Evolutionary conservation across 2,797 vertebrate genomes (phyloP), one percentile per base, ranked within the genome.

Genomic region (Vultur gryphus): DNA sequence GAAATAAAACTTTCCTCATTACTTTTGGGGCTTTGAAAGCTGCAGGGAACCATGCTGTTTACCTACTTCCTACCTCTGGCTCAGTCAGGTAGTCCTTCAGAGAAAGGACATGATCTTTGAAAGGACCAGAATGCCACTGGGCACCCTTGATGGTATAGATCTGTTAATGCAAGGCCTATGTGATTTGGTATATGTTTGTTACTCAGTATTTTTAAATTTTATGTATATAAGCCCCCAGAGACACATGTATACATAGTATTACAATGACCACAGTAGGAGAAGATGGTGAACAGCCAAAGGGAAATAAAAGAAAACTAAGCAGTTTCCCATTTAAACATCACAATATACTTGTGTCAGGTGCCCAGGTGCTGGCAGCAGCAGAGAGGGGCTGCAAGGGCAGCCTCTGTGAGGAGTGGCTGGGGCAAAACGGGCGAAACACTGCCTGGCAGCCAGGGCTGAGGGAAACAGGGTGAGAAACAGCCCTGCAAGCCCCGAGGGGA

Each of bases 311-410:
- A 28, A 24, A n/a, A 48, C 17, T 6, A 41, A 49, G 10, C 23
- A 25, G 13, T 75, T 73, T 80, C 31, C 7, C 29, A 48, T 25
- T 55, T 35, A 25, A 81, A 54, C 25, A 35, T 5, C 25, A 10
- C 12, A 10, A 18, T 3, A 25, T 8, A 2, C 9, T 11, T 29
- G 28, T 13, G 11, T 3, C 8, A 7, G 33, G 3, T 7, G 61
- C 29, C 23, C 35, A 10, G 3, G 35, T 0, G 44, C 5, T 1
- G 58, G 12, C 5, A 4, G 20, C 7, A 13, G 14, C 12, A 10
- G 61, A 37, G 37, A 11, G 10, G 37, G 37, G 37, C 37, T 37
- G 37, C 37, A 37, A 37, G 37, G 37, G 37, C 37, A 37, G 37
- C 37, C 37, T 37, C 37, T 37, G 37, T 37, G 37, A 37, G 37